Base-by-base conservation (phyloP, 2,113 vertebrate genomes). In the Hoplias malabaricus region DNA sequence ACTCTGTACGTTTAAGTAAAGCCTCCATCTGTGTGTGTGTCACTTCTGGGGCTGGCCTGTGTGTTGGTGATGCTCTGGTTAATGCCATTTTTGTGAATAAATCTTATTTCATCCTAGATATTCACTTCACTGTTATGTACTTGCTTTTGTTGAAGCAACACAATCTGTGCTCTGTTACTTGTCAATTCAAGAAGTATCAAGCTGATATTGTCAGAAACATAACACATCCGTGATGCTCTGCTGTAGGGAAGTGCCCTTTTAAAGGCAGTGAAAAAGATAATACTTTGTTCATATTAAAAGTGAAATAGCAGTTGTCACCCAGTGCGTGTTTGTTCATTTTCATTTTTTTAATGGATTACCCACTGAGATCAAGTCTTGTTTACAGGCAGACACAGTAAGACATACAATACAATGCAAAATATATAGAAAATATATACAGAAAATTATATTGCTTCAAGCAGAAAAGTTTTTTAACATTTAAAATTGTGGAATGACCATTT, bases 11-110 rank as follows among this genome's bases (percentile, higher is more conserved):
- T 78, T 29, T 69, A 74, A 78, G 59, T 29, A 46, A 40, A 54
- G 61, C 21, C 34, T 82, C 56, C 77, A 82, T 82, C 61, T 57
- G 43, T 66, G 42, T 75, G 67, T 76, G 56, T 33, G 36, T 75
- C 77, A 67, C 70, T 66, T 82, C 56, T 38, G 36, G 33, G 34
- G 77, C 56, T 40, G 36, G 72, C 27, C 56, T 61, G 33, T 82
- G 73, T 79, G 10, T 10, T 61, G 56, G 54, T 16, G 31, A 63
- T 11, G 31, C 31, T 38, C 66, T 43, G 31, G 8, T 21, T 48
- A 31, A 43, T 65, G 71, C 59, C 62, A n/a, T 75, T 56, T 82
- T 42, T 82, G 63, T 82, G 69, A 73, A 63, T 48, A 54, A 34
- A 14, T 68, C 42, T 71, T 6, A 48, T 68, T 77, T 67, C 69